phyloP scores from a whole-genome alignment of 53 echinoderm and acorn worm species.

The Zoroaster sp. region DNA sequence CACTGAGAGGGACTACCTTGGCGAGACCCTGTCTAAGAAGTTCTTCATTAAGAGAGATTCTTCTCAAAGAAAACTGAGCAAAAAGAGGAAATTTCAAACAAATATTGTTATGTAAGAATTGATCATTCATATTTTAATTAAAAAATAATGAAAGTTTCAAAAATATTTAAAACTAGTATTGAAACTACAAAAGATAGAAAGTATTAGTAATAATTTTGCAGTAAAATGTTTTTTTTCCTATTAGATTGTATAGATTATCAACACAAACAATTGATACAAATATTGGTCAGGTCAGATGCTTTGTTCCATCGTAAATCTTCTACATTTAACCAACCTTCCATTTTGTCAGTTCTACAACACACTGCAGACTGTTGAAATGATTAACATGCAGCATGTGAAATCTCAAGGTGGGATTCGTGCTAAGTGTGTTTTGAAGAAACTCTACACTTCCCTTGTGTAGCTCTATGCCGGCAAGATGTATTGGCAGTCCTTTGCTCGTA shows the following conservation, averaged over 20 bases:
- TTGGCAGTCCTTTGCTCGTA: background rate
- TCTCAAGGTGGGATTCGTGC: background rate
- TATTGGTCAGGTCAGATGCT: too few relatives aligned
- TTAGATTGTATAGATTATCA: background rate
- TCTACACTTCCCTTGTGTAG: constrained; percentile 2
- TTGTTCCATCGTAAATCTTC: too few relatives aligned
- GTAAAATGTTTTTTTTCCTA: background rate
- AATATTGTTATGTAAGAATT: background rate
- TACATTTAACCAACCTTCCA: constrained; percentile 26
- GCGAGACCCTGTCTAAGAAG: constrained; percentile 22
- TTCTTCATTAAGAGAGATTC: constrained; percentile 16
- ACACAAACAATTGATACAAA: background rate
- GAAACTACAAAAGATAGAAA: too few relatives aligned
- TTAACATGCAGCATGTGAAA: constrained; percentile 25
- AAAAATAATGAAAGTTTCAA: too few relatives aligned
- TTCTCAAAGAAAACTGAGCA: background rate
- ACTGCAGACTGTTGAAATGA: constrained; percentile 2
- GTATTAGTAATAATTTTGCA: background rate
- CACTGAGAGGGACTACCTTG: background rate
- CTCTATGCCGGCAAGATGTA: constrained; percentile 29
- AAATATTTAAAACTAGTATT: too few relatives aligned
- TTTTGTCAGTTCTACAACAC: constrained; percentile 3
- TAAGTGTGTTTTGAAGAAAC: background rate
- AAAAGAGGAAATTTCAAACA: background rate
- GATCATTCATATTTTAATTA: too few relatives aligned